Conservation (phyloP, 2,113 vertebrate species). For the Eulemur rufifrons region DNA sequence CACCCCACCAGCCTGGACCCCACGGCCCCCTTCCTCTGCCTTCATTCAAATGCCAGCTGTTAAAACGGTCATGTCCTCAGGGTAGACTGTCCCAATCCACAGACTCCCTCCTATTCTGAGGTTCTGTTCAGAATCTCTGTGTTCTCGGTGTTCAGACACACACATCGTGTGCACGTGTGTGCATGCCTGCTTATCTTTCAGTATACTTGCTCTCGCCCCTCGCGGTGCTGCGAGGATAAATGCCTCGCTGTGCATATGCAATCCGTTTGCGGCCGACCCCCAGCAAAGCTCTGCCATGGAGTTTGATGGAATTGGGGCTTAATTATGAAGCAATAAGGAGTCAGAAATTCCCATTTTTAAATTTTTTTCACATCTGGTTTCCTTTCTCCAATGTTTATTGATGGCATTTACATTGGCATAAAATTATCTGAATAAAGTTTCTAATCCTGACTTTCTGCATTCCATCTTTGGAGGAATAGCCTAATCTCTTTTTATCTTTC, state of each 20-base stretch:
- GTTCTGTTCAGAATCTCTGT: not conserved
- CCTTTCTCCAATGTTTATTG: slow-evolving; percentile 36
- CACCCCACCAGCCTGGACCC: no score
- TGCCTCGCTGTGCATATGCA: not conserved
- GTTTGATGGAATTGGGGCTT: not conserved
- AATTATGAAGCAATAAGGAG: slow-evolving; percentile 6
- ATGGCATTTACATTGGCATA: slow-evolving; percentile 31
- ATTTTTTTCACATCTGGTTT: slow-evolving; percentile 40
- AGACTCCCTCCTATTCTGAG: not conserved
- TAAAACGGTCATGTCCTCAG: not conserved
- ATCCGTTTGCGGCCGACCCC: not conserved
- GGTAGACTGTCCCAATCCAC: not conserved
- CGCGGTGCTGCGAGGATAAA: not conserved
- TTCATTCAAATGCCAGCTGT: not conserved
- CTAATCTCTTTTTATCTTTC: not conserved
- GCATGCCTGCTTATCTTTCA: not conserved
- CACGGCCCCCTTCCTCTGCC: no score
- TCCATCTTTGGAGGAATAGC: not conserved
- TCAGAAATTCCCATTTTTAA: slow-evolving; percentile 47
- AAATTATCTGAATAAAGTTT: slow-evolving; percentile 49
- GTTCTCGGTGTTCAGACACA: not conserved
- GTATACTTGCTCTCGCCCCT: not conserved
- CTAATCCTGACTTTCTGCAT: not conserved
- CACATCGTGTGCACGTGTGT: no score
- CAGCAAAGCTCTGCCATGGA: not conserved